These are phyloP conservation scores for Numenius arquata DNA, from an alignment of 2,113 vertebrate species.

Conservation along the genomic window DNA sequence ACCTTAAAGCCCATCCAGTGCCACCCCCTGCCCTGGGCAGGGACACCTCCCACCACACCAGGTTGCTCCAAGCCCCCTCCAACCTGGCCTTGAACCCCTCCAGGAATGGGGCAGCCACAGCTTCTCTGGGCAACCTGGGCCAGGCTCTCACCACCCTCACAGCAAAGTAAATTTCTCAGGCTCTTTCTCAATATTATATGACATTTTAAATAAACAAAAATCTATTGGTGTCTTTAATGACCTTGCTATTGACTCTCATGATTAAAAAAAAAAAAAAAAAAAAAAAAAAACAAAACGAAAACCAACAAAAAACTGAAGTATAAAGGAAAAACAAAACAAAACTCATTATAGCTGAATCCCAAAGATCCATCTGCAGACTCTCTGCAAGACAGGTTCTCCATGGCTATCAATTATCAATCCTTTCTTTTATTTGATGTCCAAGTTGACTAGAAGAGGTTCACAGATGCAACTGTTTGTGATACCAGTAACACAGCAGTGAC, in stretches of 20 bases:
- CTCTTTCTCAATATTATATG: background rate
- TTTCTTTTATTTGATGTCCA: background rate
- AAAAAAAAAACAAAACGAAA: background rate
- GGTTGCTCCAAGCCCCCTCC: too few relatives aligned
- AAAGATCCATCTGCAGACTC: background rate
- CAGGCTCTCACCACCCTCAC: too few relatives aligned
- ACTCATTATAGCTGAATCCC: background rate
- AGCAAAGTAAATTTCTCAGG: background rate
- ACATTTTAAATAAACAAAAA: background rate
- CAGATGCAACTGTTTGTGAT: background rate
- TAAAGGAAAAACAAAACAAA: background rate
- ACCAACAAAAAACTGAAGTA: rapidly evolving
- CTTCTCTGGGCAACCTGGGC: too few relatives aligned
- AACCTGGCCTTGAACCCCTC: too few relatives aligned
- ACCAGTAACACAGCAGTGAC: background rate
- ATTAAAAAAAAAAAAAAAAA: background rate
- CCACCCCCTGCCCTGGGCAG: too few relatives aligned
- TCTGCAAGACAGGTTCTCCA: background rate
- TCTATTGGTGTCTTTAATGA: background rate
- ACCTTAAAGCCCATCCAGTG: too few relatives aligned
- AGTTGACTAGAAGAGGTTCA: background rate
- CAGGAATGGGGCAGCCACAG: too few relatives aligned
- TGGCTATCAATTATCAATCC: background rate
- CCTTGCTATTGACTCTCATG: background rate
- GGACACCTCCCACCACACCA: too few relatives aligned